phyloP scores from a whole-genome alignment of 2,113 vertebrate species.

The Oryzias curvinotus region DNA sequence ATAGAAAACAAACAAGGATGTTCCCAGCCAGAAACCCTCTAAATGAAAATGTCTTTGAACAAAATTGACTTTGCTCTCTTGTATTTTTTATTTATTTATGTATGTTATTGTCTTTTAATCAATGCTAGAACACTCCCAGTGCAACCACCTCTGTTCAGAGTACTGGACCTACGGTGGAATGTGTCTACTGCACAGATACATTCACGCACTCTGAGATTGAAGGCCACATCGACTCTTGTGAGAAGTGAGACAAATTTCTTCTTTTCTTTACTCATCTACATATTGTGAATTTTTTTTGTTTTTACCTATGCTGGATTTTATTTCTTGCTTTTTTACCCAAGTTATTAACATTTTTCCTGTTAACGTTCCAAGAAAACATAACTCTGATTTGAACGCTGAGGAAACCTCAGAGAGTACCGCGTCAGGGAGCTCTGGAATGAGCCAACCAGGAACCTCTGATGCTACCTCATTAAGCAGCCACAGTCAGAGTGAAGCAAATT shows the following conservation, averaged over 20 bases:
- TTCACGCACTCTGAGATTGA: not conserved
- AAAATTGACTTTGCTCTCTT: too few relatives aligned
- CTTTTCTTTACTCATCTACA: not conserved
- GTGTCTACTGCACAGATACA: not conserved
- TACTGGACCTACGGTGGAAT: slow-evolving; percentile 1
- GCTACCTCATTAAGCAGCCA: not conserved
- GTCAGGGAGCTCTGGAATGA: not conserved
- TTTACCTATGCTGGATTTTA: not conserved
- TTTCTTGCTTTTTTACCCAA: not conserved
- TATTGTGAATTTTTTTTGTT: not conserved
- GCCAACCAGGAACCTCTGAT: not conserved
- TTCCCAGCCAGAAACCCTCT: too few relatives aligned
- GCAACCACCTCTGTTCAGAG: not conserved
- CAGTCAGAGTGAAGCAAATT: not conserved
- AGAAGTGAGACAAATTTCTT: not conserved
- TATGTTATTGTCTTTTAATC: not conserved
- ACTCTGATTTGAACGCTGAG: not conserved
- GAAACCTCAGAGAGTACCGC: not conserved
- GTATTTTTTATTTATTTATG: not conserved
- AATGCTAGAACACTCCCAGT: not conserved
- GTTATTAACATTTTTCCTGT: slow-evolving; percentile 5
- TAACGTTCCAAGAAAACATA: slow-evolving; percentile 1
- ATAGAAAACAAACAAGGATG: too few relatives aligned
- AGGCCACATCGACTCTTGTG: slow-evolving; percentile 1
- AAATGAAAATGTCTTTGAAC: too few relatives aligned